Conservation (phyloP, 2,888 invertebrate genomes). For the Anaspis maculata region DNA sequence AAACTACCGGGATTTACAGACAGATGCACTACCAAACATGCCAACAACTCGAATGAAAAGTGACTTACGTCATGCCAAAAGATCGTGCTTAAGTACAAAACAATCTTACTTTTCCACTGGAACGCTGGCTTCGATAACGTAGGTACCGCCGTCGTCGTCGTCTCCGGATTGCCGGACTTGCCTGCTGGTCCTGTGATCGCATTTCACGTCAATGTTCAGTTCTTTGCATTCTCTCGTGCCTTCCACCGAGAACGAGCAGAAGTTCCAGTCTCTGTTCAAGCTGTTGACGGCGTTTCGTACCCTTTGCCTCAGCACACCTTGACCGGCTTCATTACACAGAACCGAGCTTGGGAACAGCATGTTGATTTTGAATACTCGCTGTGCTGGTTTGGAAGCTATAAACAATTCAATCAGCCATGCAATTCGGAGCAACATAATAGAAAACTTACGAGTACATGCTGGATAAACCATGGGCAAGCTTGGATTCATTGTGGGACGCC, state of each 20-base stretch:
- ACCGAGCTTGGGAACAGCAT: conserved; percentile 97
- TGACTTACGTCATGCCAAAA: background rate
- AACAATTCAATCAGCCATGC: no score
- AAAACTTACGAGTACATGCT: conserved; percentile 73
- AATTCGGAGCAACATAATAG: background rate
- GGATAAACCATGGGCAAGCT: conserved; percentile 78
- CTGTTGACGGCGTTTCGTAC: conserved; percentile 83
- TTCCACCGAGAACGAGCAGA: conserved; percentile 85
- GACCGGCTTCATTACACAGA: conserved; percentile 90
- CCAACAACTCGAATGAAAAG: background rate
- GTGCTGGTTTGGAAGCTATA: conserved; percentile 78
- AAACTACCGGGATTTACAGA: background rate
- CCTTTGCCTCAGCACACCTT: conserved; percentile 82
- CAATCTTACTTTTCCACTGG: conserved; percentile 86
- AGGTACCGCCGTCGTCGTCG: conserved; percentile 67
- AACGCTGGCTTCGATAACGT: conserved; percentile 72
- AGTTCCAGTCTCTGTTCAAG: conserved; percentile 91
- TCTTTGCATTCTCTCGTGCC: conserved; percentile 87
- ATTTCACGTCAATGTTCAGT: conserved; percentile 83
- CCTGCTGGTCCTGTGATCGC: conserved; percentile 67
- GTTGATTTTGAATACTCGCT: conserved; percentile 85
- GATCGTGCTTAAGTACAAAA: no score
- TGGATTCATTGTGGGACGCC: conserved; percentile 83
- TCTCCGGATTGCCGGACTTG: conserved; percentile 55
- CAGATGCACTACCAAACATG: background rate